A percentile compares a stretch with the other conserved stretches of the same genome.
phyloP scores from a whole-genome alignment of 2,113 vertebrate species.

The Patagioenas fasciata region DNA sequence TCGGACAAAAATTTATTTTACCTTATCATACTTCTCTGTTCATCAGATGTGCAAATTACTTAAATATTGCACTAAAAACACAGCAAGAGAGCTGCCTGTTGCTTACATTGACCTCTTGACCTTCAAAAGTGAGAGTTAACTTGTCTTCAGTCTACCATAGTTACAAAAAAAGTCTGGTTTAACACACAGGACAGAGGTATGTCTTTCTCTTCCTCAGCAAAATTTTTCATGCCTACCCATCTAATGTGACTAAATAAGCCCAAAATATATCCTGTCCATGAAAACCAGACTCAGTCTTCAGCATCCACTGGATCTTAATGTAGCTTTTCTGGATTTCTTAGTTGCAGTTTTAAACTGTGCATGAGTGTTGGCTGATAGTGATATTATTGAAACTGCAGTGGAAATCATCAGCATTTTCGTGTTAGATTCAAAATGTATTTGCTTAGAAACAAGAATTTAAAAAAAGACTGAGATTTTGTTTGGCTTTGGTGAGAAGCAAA shows the following conservation, averaged over 20 bases:
- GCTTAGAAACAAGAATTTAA: background rate
- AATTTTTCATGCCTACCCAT: background rate
- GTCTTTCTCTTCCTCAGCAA: conserved; percentile 26
- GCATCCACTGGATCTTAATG: background rate
- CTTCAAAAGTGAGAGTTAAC: conserved; percentile 18
- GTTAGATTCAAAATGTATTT: background rate
- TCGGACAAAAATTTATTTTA: background rate
- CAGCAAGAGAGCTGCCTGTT: background rate
- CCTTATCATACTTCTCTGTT: conserved; percentile 6
- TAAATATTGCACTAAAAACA: conserved; percentile 37
- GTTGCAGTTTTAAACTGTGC: background rate
- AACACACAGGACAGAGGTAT: background rate
- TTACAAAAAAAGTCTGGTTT: conserved; percentile 20
- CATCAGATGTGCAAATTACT: conserved; percentile 38
- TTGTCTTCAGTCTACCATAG: conserved; percentile 2
- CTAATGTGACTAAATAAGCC: background rate
- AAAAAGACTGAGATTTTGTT: background rate
- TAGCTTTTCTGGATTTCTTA: conserved; percentile 9
- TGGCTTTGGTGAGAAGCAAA: background rate
- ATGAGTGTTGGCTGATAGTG: background rate
- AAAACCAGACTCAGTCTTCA: background rate
- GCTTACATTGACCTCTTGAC: conserved; percentile 15
- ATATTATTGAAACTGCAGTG: background rate
- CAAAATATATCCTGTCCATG: background rate
- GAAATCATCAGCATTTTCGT: background rate